A percentile compares a stretch with the other conserved stretches of the same genome.
Evolutionary conservation across 2,797 vertebrate genomes (phyloP).

Genomic region (Capromys pilorides): DNA sequence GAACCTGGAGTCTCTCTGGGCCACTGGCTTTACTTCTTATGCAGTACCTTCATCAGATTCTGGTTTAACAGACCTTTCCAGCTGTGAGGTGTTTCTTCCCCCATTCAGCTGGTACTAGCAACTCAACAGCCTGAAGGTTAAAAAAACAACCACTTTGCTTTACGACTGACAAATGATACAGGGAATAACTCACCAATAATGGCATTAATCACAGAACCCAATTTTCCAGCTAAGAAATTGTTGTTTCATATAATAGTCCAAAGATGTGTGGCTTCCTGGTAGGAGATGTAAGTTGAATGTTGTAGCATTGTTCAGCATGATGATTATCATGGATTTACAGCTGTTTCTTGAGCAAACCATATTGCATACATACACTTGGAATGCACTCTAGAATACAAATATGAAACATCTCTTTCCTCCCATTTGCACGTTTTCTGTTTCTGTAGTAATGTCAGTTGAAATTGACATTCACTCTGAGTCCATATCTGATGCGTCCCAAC

Average conservation of each 20-base stretch:
- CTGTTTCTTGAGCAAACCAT: conserved; percentile 72
- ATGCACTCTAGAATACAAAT: conserved; percentile 56
- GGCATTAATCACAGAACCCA: conserved; percentile 67
- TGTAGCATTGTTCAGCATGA: conserved; percentile 71
- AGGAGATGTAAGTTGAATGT: conserved; percentile 68
- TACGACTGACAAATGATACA: conserved; percentile 60
- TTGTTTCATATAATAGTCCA: conserved; percentile 73
- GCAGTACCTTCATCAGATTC: background rate
- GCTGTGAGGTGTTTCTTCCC: background rate
- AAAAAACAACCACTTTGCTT: background rate
- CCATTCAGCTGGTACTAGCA: background rate
- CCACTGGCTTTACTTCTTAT: background rate
- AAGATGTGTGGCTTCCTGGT: conserved; percentile 69
- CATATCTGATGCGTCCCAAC: conserved; percentile 73
- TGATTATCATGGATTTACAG: conserved; percentile 78
- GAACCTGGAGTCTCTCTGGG: conserved; percentile 26
- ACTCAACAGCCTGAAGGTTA: conserved; percentile 17
- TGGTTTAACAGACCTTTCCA: background rate
- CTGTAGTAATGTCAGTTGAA: conserved; percentile 58
- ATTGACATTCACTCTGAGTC: conserved; percentile 63
- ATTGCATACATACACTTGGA: conserved; percentile 51
- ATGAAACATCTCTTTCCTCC: background rate
- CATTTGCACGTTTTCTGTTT: conserved; percentile 11
- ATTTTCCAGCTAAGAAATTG: conserved; percentile 77
- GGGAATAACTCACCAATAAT: conserved; percentile 62